Base-by-base conservation (phyloP, 1,140 invertebrate species). In the Parasteatoda tepidariorum region DNA sequence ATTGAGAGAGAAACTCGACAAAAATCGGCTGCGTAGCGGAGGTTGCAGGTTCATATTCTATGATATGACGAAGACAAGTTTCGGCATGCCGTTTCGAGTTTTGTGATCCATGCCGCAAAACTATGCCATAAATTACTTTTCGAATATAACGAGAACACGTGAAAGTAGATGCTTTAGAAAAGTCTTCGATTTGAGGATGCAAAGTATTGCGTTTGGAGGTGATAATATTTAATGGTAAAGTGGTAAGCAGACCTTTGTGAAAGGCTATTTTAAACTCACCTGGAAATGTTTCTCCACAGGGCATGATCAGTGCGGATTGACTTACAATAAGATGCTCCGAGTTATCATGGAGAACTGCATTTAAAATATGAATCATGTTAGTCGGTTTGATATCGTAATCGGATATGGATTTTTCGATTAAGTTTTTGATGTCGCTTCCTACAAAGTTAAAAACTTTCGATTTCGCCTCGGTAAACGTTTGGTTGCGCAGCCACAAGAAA, bases 401-500 rank as follows among this genome's bases (percentile, higher is more conserved):
- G n/a, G 85, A 62, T 22, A 89, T 78, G 24, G 87, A 87, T 18
- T 74, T 68, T 57, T 66, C 74, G 0, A 88, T 75, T 26, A 73
- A 55, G 0, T 87, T 67, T 78, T 86, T 83, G n/a, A 86, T 85
- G 28, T 86, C 76, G 31, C 85, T 85, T 31, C 87, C 85, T 22
- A 88, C 76, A 76, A 83, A 85, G 13, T 48, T 57, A 33, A 89
- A 38, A 34, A 87, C 66, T 34, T 84, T 54, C 6, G 88, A 85
- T 34, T 95, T 88, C 0, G 94, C 95, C 22, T 91, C 90, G 33
- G 95, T 91, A 13, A 93, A 88, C 13, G 61, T 84, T 22, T 90
- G 92, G 86, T 94, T 92, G 86, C 92, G n/a, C n/a, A 97, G 85
- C 95, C 95, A 97, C 48, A 91, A 88, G 0, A 97, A 89, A 2